Conservation (phyloP, 2,888 invertebrate genomes). For the Torymus texanus region DNA sequence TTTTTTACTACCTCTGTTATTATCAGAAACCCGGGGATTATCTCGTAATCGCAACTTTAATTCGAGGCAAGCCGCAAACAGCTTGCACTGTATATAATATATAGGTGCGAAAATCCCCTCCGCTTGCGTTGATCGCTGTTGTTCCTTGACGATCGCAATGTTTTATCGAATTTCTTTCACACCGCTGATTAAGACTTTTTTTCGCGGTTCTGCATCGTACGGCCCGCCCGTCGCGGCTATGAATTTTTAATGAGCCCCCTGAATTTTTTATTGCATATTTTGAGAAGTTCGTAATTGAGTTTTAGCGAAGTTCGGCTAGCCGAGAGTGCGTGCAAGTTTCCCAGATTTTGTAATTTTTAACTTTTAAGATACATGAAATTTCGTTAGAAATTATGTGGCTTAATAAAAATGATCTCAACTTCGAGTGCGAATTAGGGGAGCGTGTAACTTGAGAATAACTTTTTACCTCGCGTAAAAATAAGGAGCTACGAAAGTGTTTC, state of each 20-base stretch:
- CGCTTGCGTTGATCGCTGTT: slow-evolving; percentile 7
- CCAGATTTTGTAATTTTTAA: slow-evolving; percentile 42
- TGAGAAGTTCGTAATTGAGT: slow-evolving; percentile 52
- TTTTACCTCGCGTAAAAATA: neutral
- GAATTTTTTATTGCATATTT: slow-evolving; percentile 53
- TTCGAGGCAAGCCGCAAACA: slow-evolving; percentile 1
- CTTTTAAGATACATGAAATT: slow-evolving; percentile 45
- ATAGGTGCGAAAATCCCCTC: neutral
- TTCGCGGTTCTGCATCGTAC: slow-evolving; percentile 1
- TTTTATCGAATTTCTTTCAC: slow-evolving; percentile 19
- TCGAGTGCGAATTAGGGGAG: neutral
- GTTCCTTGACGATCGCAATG: slow-evolving; percentile 24
- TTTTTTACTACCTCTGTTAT: no score
- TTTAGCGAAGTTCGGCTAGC: slow-evolving; percentile 36
- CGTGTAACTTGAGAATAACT: slow-evolving; percentile 10
- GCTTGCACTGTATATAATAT: neutral
- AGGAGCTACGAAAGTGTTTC: neutral
- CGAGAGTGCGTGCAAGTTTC: slow-evolving; percentile 37
- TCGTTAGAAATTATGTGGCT: slow-evolving; percentile 24
- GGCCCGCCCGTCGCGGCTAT: slow-evolving; percentile 10
- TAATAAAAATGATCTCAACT: slow-evolving; percentile 16
- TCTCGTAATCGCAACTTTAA: neutral
- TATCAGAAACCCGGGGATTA: slow-evolving; percentile 5
- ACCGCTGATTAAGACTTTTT: slow-evolving; percentile 13
- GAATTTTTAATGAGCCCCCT: slow-evolving; percentile 49